A percentile compares a stretch with the other conserved stretches of the same genome.
Conservation (phyloP, 2,888 invertebrate species). For the Heliconius ismenius region DNA sequence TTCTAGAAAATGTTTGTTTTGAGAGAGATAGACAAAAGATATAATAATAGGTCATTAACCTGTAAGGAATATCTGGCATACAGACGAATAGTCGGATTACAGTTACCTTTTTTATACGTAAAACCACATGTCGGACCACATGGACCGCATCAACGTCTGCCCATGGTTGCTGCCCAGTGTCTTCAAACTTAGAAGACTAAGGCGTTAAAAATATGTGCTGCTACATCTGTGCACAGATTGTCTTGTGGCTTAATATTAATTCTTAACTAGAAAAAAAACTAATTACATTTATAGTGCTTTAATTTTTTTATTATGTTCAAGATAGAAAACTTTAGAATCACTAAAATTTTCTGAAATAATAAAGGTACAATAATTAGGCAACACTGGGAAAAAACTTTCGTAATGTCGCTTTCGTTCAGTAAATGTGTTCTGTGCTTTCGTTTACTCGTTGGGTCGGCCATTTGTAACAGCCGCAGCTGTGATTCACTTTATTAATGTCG, state of each 20-base stretch:
- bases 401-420: conserved; percentile 29
- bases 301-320: background rate
- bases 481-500: conserved; percentile 37
- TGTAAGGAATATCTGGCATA: no score
- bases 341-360: background rate
- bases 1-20: no score
- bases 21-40: no score
- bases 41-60: no score
- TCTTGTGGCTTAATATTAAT: background rate
- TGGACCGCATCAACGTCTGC: no score
- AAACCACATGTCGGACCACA: no score
- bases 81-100: no score
- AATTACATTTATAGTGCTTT: background rate
- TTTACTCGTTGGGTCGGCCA: conserved; percentile 45
- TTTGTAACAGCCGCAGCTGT: conserved; percentile 47
- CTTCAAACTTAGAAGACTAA: no score
- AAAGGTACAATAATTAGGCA: conserved; percentile 13
- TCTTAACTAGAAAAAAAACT: background rate
- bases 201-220: background rate
- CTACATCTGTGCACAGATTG: no score
- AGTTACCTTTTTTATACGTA: no score
- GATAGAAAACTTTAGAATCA: background rate
- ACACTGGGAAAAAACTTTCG: conserved; percentile 23
- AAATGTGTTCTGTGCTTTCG: no score
- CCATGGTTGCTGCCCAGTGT: no score